Evolutionary conservation across 2,113 vertebrate species (phyloP), one percentile per base, ranked within the genome.

Genomic region (Cynopterus brachyotis): DNA sequence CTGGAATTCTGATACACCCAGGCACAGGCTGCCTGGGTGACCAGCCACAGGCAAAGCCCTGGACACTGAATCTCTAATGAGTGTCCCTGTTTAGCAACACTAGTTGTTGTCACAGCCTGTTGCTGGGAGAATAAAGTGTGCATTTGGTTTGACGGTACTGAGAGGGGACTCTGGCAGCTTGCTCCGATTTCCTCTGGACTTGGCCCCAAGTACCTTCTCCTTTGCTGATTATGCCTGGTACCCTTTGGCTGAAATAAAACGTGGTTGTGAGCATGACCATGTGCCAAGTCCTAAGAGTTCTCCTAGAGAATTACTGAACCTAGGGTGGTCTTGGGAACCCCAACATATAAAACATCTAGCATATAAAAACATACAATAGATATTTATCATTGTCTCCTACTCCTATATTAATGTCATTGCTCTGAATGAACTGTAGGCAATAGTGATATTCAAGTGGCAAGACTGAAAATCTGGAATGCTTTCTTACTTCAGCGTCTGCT

Each of bases 201-300:
- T 59, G 0, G 2, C 12, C 6, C 19, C 3, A 0, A 1, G 1
- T 0, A 17, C 12, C 42, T 69, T 69, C n/a, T 17, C 35, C 13
- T 62, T 22, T 79, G 53, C 50, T 42, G 37, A 64, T 19, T 50
- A 30, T 17, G 37, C 26, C 47, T 83, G 19, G 30, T 3, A 30
- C 45, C 6, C 26, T 75, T 72, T 42, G 45, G 5, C 28, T 37
- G 15, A 35, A 55, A 66, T 69, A 55, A 24, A 26, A 11, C 5
- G 12, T 7, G 50, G 15, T 15, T 22, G 60, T 2, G 22, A n/a
- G 12, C 32, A 42, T 17, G 16, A 45, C 3, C 19, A 16, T 32
- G 15, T 5, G 2, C 24, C n/a, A 19, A 60, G 32, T 59, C 26
- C 32, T 47, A 0, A 69, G 35, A n/a, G 26, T 55, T 59, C 37